Evolutionary conservation across 1,140 invertebrate genomes (phyloP).

Genomic region (Eupristina koningsbergeri): DNA sequence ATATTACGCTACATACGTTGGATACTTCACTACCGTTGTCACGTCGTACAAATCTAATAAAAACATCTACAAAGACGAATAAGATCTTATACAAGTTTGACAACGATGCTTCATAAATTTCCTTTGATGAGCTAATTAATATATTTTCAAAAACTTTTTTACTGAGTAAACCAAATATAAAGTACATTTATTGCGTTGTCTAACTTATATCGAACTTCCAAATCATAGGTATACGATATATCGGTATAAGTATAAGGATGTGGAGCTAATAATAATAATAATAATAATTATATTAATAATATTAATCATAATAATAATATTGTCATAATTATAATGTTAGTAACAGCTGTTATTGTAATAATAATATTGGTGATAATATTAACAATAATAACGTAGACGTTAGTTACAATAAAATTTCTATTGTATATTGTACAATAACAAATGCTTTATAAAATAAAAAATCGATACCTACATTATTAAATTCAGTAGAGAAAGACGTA

Average conservation of each 20-base stretch:
- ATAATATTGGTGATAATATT: not conserved
- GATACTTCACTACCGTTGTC: not conserved
- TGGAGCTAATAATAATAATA: constrained; percentile 8
- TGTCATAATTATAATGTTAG: not conserved
- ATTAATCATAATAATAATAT: not conserved
- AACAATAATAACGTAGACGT: not conserved
- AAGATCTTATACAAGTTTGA: constrained; percentile 35
- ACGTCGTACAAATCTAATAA: constrained; percentile 20
- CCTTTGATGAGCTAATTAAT: not conserved
- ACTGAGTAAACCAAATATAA: not conserved
- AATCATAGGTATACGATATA: constrained; percentile 9
- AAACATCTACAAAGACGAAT: not conserved
- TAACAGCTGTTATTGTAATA: no score
- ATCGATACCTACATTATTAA: not conserved
- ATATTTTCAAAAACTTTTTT: not conserved
- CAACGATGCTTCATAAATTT: not conserved
- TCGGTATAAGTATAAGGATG: not conserved
- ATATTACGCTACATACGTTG: not conserved
- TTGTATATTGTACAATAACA: not conserved
- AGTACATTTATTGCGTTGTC: not conserved
- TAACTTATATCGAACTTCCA: constrained; percentile 29
- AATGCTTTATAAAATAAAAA: not conserved
- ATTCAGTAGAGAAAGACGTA: not conserved
- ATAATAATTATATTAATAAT: not conserved
- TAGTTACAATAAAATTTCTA: not conserved